Evolutionary conservation across 2,888 invertebrate species (phyloP), one percentile per base, ranked within the genome.

Genomic region (Argynnis bischoffii): DNA sequence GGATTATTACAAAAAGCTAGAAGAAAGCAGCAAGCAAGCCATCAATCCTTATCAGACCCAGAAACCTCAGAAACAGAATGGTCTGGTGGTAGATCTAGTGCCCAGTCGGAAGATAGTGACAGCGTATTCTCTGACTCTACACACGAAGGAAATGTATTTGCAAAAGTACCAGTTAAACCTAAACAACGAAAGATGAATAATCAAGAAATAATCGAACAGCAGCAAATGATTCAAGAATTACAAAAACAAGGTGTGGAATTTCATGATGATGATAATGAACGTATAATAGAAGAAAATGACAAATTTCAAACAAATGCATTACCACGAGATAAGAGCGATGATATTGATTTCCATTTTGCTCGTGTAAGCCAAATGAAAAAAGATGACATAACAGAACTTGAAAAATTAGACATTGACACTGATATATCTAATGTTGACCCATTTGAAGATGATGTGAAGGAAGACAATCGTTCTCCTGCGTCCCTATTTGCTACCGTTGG

Each of bases 1-100:
- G 97, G 96, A 26, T 94, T 98, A 71, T 89, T 98, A 76, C 97
- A 97, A 84, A 97, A 97, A 89, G 97, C 97, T 0, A 96, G 97
- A 82, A 87, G 95, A 77, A 95, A 95, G 85, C 94, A 94, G 46
- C 93, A 93, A 79, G 88, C 92, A 46, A 92, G 93, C 75, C 92
- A 94, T 74, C 95, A 95, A 77, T 96, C 96, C 0, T 80, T 96
- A 63, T 96, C 96, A 14, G 96, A 96, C 80, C 95, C 96, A 4
- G 96, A 96, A 85, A 95, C 95, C 57, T 96, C 96, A 0, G 96
- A 96, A 84, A 95, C 94, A 5, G 96, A 96, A 80, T 96, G 93
- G 93, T 93, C 94, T 66, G 94, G 94, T 54, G 93, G 93, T 16
- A 79, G 93, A 72, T 94, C 94, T 31, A 95, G 95, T 80, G 95